Evolutionary conservation across 2,888 invertebrate species (phyloP), one percentile per base, ranked within the genome.

Genomic region (Euproctis similis): DNA sequence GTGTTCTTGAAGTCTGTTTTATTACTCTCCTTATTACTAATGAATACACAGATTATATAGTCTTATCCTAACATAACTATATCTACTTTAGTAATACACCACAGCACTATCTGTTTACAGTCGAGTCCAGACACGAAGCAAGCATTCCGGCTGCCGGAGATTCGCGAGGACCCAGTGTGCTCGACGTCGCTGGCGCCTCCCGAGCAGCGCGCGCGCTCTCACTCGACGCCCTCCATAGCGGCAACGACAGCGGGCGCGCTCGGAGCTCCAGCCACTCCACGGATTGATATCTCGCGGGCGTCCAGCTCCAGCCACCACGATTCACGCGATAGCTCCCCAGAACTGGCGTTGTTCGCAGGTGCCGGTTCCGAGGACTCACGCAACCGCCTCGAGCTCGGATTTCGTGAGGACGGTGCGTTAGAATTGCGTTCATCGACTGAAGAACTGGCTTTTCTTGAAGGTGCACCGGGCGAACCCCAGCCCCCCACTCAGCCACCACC

Each of bases 291-390:
- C 66, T 95, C 94, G 46, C 88, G 95, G 47, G 95, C 95, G 3
- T 94, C 94, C 60, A 93, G 93, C 67, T 94, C 94, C 33, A 93
- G 93, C 18, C 94, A 95, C 56, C 94, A 94, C 63, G 94, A 94
- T 62, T 93, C 93, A 53, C 88, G 92, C 25, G 93, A 93, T 58
- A 92, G 92, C 57, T 92, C 93, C 26, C 94, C 95, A 1, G 95
- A 95, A 66, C 87, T 93, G 62, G 94, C 94, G 43, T 88, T 94
- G 46, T 90, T 92, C 60, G 89, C 90, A 63, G 87, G 87, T 57
- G n/a, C n/a, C n/a, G 49, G 49, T 20, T 35, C 54, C 3, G 67
- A 63, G 19, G 69, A 64, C 33, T 39, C 55, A 20, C 57, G 58
- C 18, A 52, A 55, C 12, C 61, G 63, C 29, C 75, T 87, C 39